Conservation (phyloP, 2,888 invertebrate genomes). For the Digitonthophagus gazella region DNA sequence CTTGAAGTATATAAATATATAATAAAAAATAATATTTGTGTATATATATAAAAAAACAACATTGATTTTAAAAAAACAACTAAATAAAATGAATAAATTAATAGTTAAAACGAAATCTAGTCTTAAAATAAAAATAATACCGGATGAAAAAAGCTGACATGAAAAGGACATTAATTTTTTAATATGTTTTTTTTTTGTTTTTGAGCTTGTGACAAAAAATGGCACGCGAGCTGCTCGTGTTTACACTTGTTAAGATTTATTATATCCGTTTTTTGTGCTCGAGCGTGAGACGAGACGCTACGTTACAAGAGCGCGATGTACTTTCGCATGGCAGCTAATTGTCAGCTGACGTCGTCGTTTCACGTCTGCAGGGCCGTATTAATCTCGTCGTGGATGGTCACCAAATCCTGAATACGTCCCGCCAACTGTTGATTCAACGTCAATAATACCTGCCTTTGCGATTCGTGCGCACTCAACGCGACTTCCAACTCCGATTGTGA, state of each 20-base stretch:
- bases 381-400: conserved; percentile 79
- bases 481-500: conserved; percentile 79
- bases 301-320: conserved; percentile 9
- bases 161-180: background rate
- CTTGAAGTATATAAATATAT: no score
- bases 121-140: no score
- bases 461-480: conserved; percentile 76
- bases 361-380: conserved; percentile 74
- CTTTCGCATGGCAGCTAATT: conserved; percentile 21
- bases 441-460: conserved; percentile 75
- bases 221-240: background rate
- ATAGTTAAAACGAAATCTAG: no score
- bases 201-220: background rate
- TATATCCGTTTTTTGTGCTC: background rate
- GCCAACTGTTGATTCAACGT: conserved; percentile 83
- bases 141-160: background rate
- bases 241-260: background rate
- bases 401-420: conserved; percentile 74
- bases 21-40: no score
- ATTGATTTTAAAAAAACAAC: no score
- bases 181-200: background rate
- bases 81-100: no score
- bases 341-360: conserved; percentile 33
- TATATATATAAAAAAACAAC: no score
- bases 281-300: background rate